Base-by-base conservation (phyloP, 2,113 vertebrate genomes). In the Oophaga pumilio region DNA sequence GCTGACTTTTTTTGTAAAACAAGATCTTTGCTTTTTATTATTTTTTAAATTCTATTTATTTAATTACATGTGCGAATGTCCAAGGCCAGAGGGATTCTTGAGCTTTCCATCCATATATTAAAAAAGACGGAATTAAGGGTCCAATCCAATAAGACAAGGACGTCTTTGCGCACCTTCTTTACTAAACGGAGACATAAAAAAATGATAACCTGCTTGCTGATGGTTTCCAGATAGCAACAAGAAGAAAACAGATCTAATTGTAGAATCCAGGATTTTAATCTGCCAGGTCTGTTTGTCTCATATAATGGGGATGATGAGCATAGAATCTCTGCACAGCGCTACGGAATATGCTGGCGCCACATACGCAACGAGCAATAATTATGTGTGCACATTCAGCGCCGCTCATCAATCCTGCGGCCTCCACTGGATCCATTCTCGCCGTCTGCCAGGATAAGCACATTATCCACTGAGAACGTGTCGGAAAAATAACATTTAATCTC, bases 401-500 rank as follows among this genome's bases (percentile, higher is more conserved):
- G 77, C 56, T 59, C 18, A 59, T 80, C 77, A 26, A 18, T 60
- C 6, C 33, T 20, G 49, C n/a, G 43, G n/a, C 20, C 50, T 76
- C 49, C 18, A 76, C n/a, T n/a, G 7, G 22, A 17, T 76, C 18
- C 18, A 53, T 26, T 77, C 43, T 24, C 53, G 9, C 18, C 15
- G 17, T 59, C 20, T 69, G 60, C 62, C 43, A 50, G 62, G 66
- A 68, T 66, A 52, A 69, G 81, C 62, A 24, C 62, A 69, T 53
- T 68, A 82, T 66, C 43, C 59, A 17, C 7, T 0, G 18, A 64
- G 33, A 66, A 82, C 80, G 53, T 57, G 26, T 24, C 52, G 68
- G 68, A 66, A 68, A 18, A 68, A 83, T 53, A 83, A 83, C 80
- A 82, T 43, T 64, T 82, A 52, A 68, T 82, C 80, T 82, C 62